Evolutionary conservation across 2,888 invertebrate genomes (phyloP), one percentile per base, ranked within the genome.

Genomic region (Onthophagus sagittarius): DNA sequence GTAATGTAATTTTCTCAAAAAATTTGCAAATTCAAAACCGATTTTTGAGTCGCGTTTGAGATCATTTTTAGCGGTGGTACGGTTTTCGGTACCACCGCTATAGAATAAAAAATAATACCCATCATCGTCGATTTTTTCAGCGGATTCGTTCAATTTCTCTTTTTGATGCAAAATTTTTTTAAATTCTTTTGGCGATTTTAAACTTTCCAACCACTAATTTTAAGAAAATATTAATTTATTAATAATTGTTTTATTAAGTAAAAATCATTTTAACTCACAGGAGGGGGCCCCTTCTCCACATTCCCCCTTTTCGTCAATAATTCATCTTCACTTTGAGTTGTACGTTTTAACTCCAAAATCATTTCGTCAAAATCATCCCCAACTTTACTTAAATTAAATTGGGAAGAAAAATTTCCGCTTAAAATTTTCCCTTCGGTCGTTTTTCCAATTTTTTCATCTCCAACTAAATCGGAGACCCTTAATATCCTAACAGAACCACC

Each of bases 81-180:
- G 75, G 75, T 77, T 74, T 71, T 77, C 78, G 75, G 79, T 77
- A 75, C 77, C 79, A 77, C 79, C 79, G 78, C 79, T 79, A 78
- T 76, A 75, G 76, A 74, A 78, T 78, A 78, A 77, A 78, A 78
- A 78, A 78, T 77, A 77, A 75, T 76, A 76, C 64, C 76, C 72
- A 13, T 75, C 72, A n/a, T 72, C 72, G 15, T 74, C 71, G 14
- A 9, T 39, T 15, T 71, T 73, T 13, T 70, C 69, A 14, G 15
- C 9, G 15, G 15, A 11, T 69, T 69, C 23, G 67, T 67, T 67
- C 67, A 65, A 53, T 74, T 73, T 72, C 33, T 72, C 3, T 15
- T 71, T 13, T 71, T 72, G 14, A 62, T 23, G 71, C 63, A 11
- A 72, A 15, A 31, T 33, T 64, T 32, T 74, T 39, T 65, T 71